A percentile compares a stretch with the other conserved stretches of the same genome.
Evolutionary conservation across 35 echinoderm and acorn worm species (phyloP).

Genomic region (Lytechinus variegatus): DNA sequence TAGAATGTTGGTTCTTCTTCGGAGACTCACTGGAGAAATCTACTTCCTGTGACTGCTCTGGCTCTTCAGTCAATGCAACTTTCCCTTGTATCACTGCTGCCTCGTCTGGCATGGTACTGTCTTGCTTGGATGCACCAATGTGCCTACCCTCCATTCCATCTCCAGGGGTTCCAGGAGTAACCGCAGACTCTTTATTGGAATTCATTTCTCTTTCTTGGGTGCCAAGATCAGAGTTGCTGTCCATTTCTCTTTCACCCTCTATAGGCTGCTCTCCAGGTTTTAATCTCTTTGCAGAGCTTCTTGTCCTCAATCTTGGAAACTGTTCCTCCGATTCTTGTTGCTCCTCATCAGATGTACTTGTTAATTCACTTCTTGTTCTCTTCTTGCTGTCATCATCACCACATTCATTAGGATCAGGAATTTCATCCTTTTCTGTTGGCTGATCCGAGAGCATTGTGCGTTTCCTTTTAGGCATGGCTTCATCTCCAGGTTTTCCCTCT

Average conservation of each 20-base stretch:
- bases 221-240: not conserved
- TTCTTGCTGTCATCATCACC: not conserved
- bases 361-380: not conserved
- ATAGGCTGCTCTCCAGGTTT: not conserved
- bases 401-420: not conserved
- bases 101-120: not conserved
- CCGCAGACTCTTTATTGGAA: not conserved
- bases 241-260: not conserved
- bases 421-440: not conserved
- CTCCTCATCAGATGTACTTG: conserved; percentile 13
- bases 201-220: not conserved
- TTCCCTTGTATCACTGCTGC: not conserved
- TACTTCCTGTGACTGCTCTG: not conserved
- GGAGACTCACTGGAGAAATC: not conserved
- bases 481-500: not conserved
- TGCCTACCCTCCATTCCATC: not conserved
- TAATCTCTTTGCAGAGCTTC: not conserved
- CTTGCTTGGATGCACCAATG: not conserved
- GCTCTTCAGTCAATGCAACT: not conserved
- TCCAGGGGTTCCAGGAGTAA: not conserved
- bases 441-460: not conserved
- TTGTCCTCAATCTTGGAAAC: not conserved
- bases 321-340: not conserved
- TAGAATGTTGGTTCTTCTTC: not conserved
- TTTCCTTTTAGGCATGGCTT: conserved; percentile 21